Conservation (phyloP, 2,888 invertebrate species). For the Pelosia muscerda region DNA sequence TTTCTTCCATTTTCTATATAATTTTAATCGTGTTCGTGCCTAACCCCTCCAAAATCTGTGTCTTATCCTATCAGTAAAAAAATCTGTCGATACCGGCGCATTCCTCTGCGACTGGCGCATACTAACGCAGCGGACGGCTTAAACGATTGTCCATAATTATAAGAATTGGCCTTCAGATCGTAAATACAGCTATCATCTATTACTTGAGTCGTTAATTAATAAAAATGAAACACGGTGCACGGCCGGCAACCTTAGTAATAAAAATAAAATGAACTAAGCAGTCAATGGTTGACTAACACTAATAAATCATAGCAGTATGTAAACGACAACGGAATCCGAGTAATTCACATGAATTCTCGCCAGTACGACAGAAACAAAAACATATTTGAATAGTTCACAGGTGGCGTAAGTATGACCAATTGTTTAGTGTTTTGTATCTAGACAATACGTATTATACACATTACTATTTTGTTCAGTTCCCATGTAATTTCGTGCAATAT, state of each 20-base stretch:
- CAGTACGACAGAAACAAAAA: conserved; percentile 21
- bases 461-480: neutral
- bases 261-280: conserved; percentile 4
- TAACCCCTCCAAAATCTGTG: too few species aligned
- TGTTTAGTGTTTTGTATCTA: conserved; percentile 10
- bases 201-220: neutral
- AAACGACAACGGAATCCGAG: conserved; percentile 8
- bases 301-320: neutral
- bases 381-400: conserved; percentile 21
- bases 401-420: conserved; percentile 24
- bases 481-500: conserved; percentile 15
- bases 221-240: conserved; percentile 6
- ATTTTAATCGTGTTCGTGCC: too few species aligned
- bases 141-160: neutral
- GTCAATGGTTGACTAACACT: neutral
- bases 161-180: neutral
- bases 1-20: too few species aligned
- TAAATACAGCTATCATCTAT: neutral
- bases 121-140: too few species aligned
- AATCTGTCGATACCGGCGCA: too few species aligned
- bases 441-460: neutral
- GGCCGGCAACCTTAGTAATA: neutral
- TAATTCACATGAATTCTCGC: conserved; percentile 20
- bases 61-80: too few species aligned
- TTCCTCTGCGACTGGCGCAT: too few species aligned